phyloP scores from a whole-genome alignment of 2,797 vertebrate genomes.

The Graptemys geographica region DNA sequence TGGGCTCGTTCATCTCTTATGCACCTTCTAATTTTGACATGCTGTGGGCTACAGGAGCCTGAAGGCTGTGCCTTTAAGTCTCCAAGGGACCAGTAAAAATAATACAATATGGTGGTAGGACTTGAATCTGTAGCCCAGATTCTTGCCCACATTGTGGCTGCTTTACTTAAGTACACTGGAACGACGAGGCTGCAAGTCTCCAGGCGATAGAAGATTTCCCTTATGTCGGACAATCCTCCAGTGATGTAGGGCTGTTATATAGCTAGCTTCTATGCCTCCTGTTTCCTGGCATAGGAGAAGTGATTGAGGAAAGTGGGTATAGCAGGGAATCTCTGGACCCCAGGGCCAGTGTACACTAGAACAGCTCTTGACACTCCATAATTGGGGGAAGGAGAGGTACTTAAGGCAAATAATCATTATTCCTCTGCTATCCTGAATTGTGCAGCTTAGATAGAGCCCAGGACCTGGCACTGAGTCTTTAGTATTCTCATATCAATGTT shows the following conservation, averaged over 20 bases:
- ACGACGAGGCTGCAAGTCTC: neutral
- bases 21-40: neutral
- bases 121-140: constrained; percentile 17
- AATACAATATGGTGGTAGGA: neutral
- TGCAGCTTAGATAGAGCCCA: neutral
- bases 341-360: neutral
- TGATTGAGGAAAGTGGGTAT: neutral
- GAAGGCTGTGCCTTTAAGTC: neutral
- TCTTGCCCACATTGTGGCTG: neutral
- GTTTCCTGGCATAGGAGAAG: neutral
- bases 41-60: neutral
- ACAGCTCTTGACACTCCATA: neutral
- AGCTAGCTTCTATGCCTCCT: neutral
- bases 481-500: neutral
- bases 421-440: neutral
- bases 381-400: neutral
- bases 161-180: neutral
- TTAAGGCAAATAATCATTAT: neutral
- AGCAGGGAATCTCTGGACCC: neutral
- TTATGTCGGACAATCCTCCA: neutral
- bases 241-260: neutral
- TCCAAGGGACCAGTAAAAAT: neutral
- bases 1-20: too few relatives aligned
- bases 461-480: neutral
- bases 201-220: neutral